Evolutionary conservation across 2,797 vertebrate genomes (phyloP).

Genomic region (Phaenicophaeus curvirostris): DNA sequence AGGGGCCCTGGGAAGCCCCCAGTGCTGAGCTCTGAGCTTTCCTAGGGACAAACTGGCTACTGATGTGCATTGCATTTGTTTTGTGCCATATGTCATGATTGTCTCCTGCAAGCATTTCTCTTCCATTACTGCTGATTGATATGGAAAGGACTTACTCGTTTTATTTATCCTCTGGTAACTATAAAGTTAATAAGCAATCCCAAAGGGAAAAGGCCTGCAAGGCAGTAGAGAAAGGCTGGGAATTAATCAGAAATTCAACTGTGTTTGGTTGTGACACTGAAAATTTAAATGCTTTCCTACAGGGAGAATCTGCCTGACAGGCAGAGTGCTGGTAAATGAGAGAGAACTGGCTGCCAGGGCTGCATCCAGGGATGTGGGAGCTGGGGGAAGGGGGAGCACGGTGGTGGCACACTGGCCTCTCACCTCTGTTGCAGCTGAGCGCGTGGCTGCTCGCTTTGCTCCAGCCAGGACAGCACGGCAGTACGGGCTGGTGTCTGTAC

Average conservation of each 20-base stretch:
- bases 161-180: constrained; percentile 24
- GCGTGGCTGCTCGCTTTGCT: constrained; percentile 63
- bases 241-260: not conserved
- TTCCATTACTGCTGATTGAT: constrained; percentile 7
- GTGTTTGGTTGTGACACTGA: not conserved
- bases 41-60: not conserved
- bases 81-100: not conserved
- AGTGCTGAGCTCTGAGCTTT: not conserved
- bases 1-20: not conserved
- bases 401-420: not conserved
- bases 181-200: not conserved
- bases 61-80: not conserved
- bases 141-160: not conserved
- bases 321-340: not conserved
- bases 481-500: constrained; percentile 51
- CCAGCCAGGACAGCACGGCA: constrained; percentile 90
- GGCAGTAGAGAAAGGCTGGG: constrained; percentile 18
- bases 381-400: rapidly evolving
- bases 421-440: constrained; percentile 87
- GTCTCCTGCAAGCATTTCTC: not conserved
- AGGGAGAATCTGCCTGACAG: not conserved
- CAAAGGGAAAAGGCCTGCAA: not conserved
- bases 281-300: not conserved
- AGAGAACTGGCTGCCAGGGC: not conserved
- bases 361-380: not conserved